These are phyloP conservation scores for Chymomyza fuscimana DNA, from an alignment of 2,888 invertebrate genomes.

Conservation along the genomic window DNA sequence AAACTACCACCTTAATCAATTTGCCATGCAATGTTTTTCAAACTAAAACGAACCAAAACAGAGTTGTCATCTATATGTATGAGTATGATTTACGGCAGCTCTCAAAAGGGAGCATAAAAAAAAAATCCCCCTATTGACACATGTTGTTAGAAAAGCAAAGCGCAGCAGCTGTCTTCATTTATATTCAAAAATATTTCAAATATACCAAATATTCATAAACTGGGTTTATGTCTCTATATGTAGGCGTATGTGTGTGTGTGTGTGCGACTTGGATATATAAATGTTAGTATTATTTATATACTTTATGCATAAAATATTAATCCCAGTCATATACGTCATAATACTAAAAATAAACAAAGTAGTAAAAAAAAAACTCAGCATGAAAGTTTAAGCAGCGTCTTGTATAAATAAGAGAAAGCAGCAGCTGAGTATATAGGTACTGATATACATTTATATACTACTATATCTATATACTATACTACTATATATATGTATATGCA, in stretches of 20 bases:
- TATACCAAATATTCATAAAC: neutral
- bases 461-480: neutral
- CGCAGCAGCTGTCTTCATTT: neutral
- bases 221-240: neutral
- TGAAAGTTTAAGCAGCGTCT: constrained; percentile 4
- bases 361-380: neutral
- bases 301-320: neutral
- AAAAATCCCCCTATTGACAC: neutral
- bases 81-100: neutral
- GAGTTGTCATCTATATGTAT: neutral
- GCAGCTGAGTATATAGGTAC: neutral
- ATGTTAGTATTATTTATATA: neutral
- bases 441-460: neutral
- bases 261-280: neutral
- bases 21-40: neutral
- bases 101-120: neutral
- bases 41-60: constrained; percentile 3
- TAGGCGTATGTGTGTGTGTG: no score
- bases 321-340: neutral
- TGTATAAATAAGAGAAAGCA: constrained; percentile 5
- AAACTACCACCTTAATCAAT: neutral
- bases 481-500: neutral
- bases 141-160: neutral
- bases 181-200: neutral
- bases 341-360: constrained; percentile 1